These are phyloP conservation scores for Crotalus adamanteus DNA, from an alignment of 2,797 vertebrate genomes.

Conservation along the genomic window DNA sequence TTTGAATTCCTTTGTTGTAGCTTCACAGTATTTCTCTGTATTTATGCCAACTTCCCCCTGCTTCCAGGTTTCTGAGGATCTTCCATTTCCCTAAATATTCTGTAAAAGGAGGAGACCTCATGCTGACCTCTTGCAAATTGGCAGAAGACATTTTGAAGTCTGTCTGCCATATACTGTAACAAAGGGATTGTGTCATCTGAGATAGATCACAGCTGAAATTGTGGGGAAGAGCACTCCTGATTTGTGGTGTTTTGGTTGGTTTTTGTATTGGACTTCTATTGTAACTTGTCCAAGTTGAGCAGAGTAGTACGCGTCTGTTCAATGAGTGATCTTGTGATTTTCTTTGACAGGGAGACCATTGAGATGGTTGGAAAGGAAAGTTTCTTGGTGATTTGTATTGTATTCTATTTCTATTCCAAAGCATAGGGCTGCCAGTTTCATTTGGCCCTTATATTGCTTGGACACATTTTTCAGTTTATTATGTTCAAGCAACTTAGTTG, in stretches of 20 bases:
- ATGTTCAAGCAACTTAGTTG: slow-evolving; percentile 34
- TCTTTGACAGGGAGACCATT: slow-evolving; percentile 18
- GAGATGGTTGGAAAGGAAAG: slow-evolving; percentile 24
- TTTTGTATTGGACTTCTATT: background rate
- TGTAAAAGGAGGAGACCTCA: slow-evolving; percentile 47
- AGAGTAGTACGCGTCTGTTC: slow-evolving; percentile 3
- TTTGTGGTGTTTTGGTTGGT: background rate
- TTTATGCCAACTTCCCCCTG: slow-evolving; percentile 50
- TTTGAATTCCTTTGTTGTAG: slow-evolving; percentile 26
- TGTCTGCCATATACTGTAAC: slow-evolving; percentile 21
- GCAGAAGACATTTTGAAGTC: slow-evolving; percentile 16
- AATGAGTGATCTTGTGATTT: slow-evolving; percentile 17
- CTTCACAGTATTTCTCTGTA: slow-evolving; percentile 29
- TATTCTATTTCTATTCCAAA: slow-evolving; percentile 4
- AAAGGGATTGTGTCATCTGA: slow-evolving; percentile 1
- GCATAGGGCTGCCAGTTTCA: slow-evolving; percentile 25
- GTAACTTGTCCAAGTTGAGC: slow-evolving; percentile 8
- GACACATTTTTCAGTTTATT: slow-evolving; percentile 28
- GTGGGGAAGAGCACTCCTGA: background rate
- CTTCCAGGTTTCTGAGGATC: slow-evolving; percentile 36
- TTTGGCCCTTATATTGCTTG: slow-evolving; percentile 24
- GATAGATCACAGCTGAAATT: slow-evolving; percentile 9
- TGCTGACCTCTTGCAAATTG: slow-evolving; percentile 33
- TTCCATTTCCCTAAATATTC: slow-evolving; percentile 58
- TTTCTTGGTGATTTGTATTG: slow-evolving; percentile 26